Evolutionary conservation across 2,797 vertebrate genomes (phyloP).

Genomic region (Poeciliopsis presidionis): DNA sequence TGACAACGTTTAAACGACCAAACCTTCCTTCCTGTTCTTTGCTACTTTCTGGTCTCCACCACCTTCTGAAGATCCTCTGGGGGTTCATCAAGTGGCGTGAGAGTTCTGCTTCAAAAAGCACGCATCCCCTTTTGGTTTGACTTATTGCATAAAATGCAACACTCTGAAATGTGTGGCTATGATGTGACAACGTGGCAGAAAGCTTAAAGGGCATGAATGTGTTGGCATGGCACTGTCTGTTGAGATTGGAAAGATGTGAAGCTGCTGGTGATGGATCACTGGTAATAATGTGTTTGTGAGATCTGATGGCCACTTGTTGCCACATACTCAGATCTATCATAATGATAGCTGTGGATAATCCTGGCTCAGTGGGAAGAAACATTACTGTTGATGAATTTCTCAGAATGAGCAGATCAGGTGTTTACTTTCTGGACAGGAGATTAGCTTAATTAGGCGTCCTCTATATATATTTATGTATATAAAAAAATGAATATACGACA

Average conservation of each 20-base stretch:
- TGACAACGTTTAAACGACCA: background rate
- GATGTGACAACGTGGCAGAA: background rate
- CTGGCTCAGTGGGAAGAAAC: conserved; percentile 59
- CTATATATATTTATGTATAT: background rate
- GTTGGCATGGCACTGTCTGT: background rate
- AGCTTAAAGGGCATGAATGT: background rate
- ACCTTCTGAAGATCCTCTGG: background rate
- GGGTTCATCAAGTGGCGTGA: background rate
- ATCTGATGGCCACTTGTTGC: conserved; percentile 49
- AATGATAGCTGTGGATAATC: conserved; percentile 55
- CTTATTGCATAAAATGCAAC: background rate
- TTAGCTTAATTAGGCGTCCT: conserved; percentile 1
- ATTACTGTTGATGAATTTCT: conserved; percentile 58
- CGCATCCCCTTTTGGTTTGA: background rate
- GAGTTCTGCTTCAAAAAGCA: background rate
- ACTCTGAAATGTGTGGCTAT: background rate
- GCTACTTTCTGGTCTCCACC: background rate
- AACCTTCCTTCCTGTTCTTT: background rate
- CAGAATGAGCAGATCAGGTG: conserved; percentile 5
- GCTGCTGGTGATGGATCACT: conserved; percentile 31
- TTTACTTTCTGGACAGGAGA: background rate
- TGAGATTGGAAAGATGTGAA: conserved; percentile 39
- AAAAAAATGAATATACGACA: background rate
- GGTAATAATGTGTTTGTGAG: conserved; percentile 51
- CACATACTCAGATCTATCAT: conserved; percentile 54